Evolutionary conservation across 2,797 vertebrate species (phyloP).

Genomic region (Enteromius afrohamiltoni): DNA sequence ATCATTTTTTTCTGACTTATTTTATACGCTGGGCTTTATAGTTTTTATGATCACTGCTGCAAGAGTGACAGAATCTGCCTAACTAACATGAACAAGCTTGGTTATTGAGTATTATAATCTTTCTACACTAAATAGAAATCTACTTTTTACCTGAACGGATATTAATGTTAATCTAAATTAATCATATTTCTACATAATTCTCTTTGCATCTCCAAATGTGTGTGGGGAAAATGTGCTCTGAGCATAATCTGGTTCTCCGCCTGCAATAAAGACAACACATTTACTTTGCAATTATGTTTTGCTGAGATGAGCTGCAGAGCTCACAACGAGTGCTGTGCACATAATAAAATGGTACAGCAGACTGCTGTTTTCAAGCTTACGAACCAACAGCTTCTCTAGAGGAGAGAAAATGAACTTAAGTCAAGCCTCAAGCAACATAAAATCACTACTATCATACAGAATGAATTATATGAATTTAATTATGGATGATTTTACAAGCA

Average conservation of each 20-base stretch:
- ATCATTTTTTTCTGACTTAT: not conserved
- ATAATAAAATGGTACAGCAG: conserved; percentile 11
- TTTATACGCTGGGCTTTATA: not conserved
- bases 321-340: not conserved
- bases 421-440: conserved; percentile 8
- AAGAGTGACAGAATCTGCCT: not conserved
- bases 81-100: not conserved
- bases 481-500: conserved; percentile 17
- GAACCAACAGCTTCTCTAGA: not conserved
- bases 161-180: not conserved
- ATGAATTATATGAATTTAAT: conserved; percentile 18
- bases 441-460: conserved; percentile 24
- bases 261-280: conserved; percentile 8
- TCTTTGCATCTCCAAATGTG: not conserved
- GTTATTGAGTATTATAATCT: not conserved
- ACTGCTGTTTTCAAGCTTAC: conserved; percentile 3
- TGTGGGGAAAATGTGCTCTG: not conserved
- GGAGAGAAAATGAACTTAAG: not conserved
- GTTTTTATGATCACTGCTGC: not conserved
- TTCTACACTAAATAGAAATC: not conserved
- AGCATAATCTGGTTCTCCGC: not conserved
- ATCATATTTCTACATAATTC: not conserved
- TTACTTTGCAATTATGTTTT: conserved; percentile 29
- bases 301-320: not conserved
- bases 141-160: not conserved